Conservation (phyloP, 2,113 vertebrate genomes). For the Poeciliopsis turrubarensis region DNA sequence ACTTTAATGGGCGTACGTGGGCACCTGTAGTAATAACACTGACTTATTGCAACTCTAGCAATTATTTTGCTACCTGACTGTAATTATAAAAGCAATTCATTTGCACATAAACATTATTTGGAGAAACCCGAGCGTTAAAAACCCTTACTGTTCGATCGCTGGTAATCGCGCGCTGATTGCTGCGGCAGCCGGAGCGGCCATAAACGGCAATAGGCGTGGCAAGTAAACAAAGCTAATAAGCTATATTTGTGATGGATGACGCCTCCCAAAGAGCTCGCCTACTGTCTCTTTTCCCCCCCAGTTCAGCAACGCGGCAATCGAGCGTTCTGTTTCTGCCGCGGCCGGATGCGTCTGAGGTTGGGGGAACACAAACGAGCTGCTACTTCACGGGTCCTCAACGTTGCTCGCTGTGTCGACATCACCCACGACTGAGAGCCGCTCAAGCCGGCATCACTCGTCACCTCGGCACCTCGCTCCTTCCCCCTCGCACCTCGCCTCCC, state of each 20-base stretch:
- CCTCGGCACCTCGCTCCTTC: conserved; percentile 3
- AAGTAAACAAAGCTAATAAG: conserved; percentile 7
- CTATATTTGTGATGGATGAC: conserved; percentile 27
- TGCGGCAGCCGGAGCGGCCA: background rate
- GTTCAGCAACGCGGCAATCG: conserved; percentile 19
- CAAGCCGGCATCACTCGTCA: conserved; percentile 16
- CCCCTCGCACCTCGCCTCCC: conserved; percentile 8
- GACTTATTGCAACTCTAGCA: conserved; percentile 1
- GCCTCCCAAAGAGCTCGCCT: conserved; percentile 25
- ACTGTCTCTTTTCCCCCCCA: background rate
- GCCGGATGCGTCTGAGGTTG: conserved; percentile 11
- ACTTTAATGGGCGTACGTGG: conserved; percentile 8
- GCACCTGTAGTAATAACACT: background rate
- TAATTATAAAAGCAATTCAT: conserved; percentile 3
- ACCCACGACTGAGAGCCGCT: conserved; percentile 15
- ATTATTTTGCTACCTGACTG: conserved; percentile 2
- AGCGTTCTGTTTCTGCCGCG: background rate
- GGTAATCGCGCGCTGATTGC: background rate
- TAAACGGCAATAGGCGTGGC: conserved; percentile 24
- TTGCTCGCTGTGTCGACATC: conserved; percentile 29
- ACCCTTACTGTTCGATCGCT: background rate
- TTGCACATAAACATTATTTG: conserved; percentile 3
- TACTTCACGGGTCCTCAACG: conserved; percentile 13
- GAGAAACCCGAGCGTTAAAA: background rate
- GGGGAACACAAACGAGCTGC: conserved; percentile 4